Evolutionary conservation across 2,797 vertebrate species (phyloP).

Genomic region (Pelochelys cantorii): DNA sequence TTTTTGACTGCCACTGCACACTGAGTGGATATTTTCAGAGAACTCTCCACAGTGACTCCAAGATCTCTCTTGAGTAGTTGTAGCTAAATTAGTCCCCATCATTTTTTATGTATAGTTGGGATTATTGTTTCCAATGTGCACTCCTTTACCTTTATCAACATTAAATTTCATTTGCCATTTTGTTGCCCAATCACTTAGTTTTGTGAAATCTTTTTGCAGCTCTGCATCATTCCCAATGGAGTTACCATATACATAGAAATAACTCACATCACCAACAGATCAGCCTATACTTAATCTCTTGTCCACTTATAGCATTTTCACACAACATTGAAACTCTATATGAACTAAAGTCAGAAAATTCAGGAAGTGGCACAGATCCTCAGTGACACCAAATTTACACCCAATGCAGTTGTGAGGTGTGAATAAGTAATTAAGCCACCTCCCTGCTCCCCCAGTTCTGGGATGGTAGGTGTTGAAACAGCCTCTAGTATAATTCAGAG

Average conservation of each 20-base stretch:
- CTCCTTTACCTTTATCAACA: too few relatives aligned
- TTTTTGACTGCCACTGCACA: too few relatives aligned
- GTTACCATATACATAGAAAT: constrained; percentile 1
- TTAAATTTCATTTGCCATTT: too few relatives aligned
- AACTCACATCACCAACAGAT: constrained; percentile 26
- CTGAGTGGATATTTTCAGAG: too few relatives aligned
- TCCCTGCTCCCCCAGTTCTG: background rate
- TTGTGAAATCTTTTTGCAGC: too few relatives aligned
- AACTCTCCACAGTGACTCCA: too few relatives aligned
- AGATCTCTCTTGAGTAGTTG: too few relatives aligned
- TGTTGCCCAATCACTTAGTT: too few relatives aligned
- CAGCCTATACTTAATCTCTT: background rate
- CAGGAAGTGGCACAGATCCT: background rate
- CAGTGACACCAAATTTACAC: background rate
- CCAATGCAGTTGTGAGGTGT: background rate
- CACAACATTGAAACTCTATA: background rate
- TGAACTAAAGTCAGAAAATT: background rate
- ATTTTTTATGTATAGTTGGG: too few relatives aligned
- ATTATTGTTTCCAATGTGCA: too few relatives aligned
- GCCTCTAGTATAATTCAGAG: background rate
- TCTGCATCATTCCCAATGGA: background rate
- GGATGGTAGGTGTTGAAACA: constrained; percentile 28
- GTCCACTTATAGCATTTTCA: background rate
- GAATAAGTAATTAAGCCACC: constrained; percentile 1
- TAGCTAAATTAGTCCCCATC: too few relatives aligned